Conservation (phyloP, 2,888 invertebrate genomes). For the Eumerus sabulonum region DNA sequence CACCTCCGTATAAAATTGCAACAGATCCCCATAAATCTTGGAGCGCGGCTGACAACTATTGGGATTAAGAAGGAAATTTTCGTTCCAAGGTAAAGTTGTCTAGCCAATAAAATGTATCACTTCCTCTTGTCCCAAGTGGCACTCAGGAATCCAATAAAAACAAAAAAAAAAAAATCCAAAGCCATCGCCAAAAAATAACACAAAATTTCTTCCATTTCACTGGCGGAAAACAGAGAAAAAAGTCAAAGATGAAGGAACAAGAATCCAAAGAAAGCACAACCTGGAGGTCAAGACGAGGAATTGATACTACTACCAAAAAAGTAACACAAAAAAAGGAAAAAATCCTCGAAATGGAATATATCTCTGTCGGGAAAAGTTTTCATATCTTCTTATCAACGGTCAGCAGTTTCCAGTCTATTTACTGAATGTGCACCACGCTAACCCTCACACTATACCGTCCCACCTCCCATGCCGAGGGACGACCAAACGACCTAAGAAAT, state of each 20-base stretch:
- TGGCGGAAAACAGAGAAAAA: conserved; percentile 1
- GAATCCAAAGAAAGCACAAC: conserved; percentile 28
- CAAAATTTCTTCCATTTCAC: conserved; percentile 24
- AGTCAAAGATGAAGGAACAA: neutral
- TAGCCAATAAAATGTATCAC: conserved; percentile 49
- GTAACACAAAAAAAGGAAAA: neutral
- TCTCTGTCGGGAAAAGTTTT: conserved; percentile 64
- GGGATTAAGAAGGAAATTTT: neutral
- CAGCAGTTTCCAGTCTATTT: conserved; percentile 69
- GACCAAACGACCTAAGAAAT: neutral
- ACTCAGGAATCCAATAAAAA: conserved; percentile 28
- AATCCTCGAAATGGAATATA: conserved; percentile 44
- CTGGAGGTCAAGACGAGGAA: conserved; percentile 5
- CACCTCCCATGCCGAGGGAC: too few species aligned
- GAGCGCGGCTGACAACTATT: conserved; percentile 1
- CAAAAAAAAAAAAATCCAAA: conserved; percentile 5
- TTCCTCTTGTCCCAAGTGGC: conserved; percentile 34
- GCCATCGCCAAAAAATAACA: neutral
- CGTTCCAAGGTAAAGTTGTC: conserved; percentile 37
- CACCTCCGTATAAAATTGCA: too few species aligned
- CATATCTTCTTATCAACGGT: conserved; percentile 65
- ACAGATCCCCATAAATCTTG: too few species aligned
- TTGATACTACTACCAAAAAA: too few species aligned
- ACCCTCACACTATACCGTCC: neutral
- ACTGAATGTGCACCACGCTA: conserved; percentile 39